phyloP scores from a whole-genome alignment of 1,140 invertebrate genomes.

The Linepithema humile region DNA sequence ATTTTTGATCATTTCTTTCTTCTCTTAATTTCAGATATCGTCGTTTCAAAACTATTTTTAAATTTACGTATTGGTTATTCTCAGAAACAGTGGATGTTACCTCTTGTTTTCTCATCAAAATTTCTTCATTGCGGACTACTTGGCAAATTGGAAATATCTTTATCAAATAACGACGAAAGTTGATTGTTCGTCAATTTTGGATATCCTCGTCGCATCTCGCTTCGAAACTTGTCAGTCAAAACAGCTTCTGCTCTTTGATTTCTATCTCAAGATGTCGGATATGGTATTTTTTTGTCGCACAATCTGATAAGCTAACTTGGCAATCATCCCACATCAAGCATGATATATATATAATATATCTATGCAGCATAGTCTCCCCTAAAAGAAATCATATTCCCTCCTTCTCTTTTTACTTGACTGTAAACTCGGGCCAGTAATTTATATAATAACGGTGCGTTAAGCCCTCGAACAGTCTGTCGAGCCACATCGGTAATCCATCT shows the following conservation, averaged over 20 bases:
- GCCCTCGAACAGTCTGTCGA: slow-evolving; percentile 98
- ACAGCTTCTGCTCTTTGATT: no score
- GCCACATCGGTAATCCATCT: slow-evolving; percentile 97
- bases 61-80: neutral
- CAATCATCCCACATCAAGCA: neutral
- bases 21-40: neutral
- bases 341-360: neutral
- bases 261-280: no score
- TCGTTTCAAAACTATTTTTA: neutral
- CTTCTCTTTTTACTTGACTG: slow-evolving; percentile 85
- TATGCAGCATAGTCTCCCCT: slow-evolving; percentile 7
- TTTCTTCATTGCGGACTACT: no score
- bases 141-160: no score
- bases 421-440: slow-evolving; percentile 98
- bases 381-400: slow-evolving; percentile 14
- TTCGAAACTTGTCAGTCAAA: no score
- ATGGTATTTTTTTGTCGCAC: no score
- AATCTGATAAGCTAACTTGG: neutral
- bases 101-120: no score
- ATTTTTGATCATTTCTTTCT: neutral
- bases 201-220: no score
- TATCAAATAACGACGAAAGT: no score
- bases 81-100: neutral
- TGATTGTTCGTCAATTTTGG: no score
- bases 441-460: slow-evolving; percentile 97